Evolutionary conservation across 2,888 invertebrate genomes (phyloP), one percentile per base, ranked within the genome.

Genomic region (Philonicus albiceps): DNA sequence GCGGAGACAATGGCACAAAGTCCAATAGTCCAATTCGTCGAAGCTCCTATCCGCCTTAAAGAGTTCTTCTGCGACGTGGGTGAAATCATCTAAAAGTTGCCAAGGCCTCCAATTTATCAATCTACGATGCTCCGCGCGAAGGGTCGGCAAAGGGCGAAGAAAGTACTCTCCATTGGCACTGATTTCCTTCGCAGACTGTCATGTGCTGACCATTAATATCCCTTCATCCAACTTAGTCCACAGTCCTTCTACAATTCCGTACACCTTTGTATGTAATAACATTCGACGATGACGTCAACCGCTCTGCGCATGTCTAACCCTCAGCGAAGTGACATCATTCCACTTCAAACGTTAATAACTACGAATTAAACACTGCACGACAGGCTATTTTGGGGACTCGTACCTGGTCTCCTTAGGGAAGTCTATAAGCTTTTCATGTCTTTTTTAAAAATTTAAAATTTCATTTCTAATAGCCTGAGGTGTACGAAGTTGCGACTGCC

Each of bases 51-150:
- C 53, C 43, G 43, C 31, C 27, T 43, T 16, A 4, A 49, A 40
- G 40, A 49, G 49, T 30, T 76, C 40, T 22, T 40, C 22, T 78
- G 22, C 49, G 78, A 22, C 78, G 78, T 78, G 49, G 78, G 78
- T 78, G 53, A 78, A 78, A 49, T 30, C 78, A 53, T 49, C 27
- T 5, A 22, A 78, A 78, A 78, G 78, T 43, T 78, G 49, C 49
- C 78, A 78, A 78, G 43, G 22, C 49, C 13, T 16, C 19, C 30
- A 78, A 78, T 78, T 78, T 78, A 78, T 49, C 78, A 78, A 49
- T 78, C 27, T 8, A 30, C 43, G 19, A 5, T 49, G 22, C 40
- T 49, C 78, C 22, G 30, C n/a, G 34, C 43, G 22, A 7, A n/a
- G 43, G 16, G 27, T n/a, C 30, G 37, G 43, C 22, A 40, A 43